Conservation (phyloP, 2,888 invertebrate genomes). For the Tetragonisca angustula region DNA sequence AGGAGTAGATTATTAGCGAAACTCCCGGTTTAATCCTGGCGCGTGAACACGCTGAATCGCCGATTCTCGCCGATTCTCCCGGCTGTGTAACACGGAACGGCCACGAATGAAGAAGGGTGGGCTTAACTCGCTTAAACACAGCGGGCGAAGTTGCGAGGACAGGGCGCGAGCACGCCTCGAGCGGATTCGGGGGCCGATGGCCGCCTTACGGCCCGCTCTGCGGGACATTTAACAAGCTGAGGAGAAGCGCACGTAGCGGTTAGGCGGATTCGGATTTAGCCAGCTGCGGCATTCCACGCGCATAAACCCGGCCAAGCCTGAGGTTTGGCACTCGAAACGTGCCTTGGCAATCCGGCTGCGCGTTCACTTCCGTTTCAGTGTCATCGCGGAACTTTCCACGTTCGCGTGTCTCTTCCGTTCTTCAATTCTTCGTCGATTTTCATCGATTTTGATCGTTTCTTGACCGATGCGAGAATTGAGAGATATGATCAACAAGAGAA, state of each 20-base stretch:
- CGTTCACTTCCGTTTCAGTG: slow-evolving; percentile 49
- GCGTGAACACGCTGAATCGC: slow-evolving; percentile 25
- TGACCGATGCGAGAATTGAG: no score
- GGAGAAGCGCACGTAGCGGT: slow-evolving; percentile 34
- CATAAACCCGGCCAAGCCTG: slow-evolving; percentile 59
- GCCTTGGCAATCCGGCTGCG: slow-evolving; percentile 52
- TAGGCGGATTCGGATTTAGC: slow-evolving; percentile 65
- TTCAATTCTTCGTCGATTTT: background rate
- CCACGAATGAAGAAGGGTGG: background rate
- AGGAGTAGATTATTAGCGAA: background rate
- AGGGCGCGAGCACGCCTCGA: slow-evolving; percentile 1
- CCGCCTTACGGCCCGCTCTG: slow-evolving; percentile 42
- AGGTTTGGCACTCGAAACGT: slow-evolving; percentile 64
- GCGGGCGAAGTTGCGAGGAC: slow-evolving; percentile 3
- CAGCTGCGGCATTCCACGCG: slow-evolving; percentile 66
- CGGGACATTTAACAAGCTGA: slow-evolving; percentile 41
- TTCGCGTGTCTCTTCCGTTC: background rate
- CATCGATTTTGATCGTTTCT: background rate
- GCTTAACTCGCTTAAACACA: slow-evolving; percentile 25
- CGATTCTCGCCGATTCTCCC: slow-evolving; percentile 13
- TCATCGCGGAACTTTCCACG: slow-evolving; percentile 24
- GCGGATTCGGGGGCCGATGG: slow-evolving; percentile 18
- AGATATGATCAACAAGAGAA: no score
- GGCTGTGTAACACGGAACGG: background rate
- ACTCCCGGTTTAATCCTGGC: slow-evolving; percentile 23